phyloP scores from a whole-genome alignment of 1,140 invertebrate species.

The Halotydeus destructor region DNA sequence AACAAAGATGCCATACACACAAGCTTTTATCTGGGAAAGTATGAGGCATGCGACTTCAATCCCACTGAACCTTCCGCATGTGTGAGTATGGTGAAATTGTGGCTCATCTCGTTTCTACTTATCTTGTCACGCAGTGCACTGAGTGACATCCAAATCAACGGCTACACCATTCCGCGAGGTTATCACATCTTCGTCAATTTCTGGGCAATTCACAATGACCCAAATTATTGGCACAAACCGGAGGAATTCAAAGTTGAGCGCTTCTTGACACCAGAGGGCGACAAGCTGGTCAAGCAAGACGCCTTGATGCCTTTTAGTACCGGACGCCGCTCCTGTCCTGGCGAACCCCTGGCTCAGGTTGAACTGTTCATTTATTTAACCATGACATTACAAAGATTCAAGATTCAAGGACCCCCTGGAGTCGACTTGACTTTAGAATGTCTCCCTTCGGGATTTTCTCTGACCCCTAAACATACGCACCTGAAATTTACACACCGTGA shows the following conservation, averaged over 20 bases:
- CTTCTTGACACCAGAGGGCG: constrained; percentile 25
- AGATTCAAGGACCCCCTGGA: too few species aligned
- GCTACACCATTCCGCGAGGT: constrained; percentile 15
- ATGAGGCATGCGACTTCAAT: constrained; percentile 15
- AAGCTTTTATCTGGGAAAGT: constrained; percentile 16
- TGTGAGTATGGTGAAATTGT: background rate
- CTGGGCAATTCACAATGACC: constrained; percentile 43
- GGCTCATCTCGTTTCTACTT: too few species aligned
- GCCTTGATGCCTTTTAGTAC: constrained; percentile 19
- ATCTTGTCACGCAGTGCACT: too few species aligned
- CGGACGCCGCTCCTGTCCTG: constrained; percentile 54
- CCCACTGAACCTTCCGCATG: constrained; percentile 12
- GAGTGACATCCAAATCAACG: constrained; percentile 9
- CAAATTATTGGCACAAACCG: constrained; percentile 41
- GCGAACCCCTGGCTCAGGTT: constrained; percentile 54
- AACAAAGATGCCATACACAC: constrained; percentile 15
- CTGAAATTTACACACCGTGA: too few species aligned
- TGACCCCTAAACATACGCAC: too few species aligned
- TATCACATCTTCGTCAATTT: constrained; percentile 38
- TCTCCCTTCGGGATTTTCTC: too few species aligned
- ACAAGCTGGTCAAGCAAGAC: constrained; percentile 15
- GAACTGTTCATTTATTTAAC: constrained; percentile 65
- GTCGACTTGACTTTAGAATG: too few species aligned
- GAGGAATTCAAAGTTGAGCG: constrained; percentile 44
- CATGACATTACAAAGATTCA: constrained; percentile 50